Conservation (phyloP, 2,113 vertebrate genomes). For the Percopsis transmontana region DNA sequence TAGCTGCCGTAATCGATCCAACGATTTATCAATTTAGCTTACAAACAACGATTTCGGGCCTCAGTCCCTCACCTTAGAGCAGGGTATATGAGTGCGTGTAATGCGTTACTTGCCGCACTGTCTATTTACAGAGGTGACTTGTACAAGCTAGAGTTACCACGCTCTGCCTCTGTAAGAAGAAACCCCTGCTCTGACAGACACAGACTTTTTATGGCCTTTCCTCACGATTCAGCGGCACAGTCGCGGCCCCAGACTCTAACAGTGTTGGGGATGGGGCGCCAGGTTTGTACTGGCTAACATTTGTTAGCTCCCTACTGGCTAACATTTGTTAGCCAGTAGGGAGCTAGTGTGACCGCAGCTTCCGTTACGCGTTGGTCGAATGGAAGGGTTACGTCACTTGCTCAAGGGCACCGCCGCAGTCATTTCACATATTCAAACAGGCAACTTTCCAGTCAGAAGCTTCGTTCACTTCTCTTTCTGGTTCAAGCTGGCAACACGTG, state of each 20-base stretch:
- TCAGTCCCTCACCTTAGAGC: slow-evolving; percentile 32
- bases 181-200: slow-evolving; percentile 51
- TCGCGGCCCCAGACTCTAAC: no score
- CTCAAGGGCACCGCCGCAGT: slow-evolving; percentile 1
- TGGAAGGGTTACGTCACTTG: neutral
- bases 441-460: neutral
- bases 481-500: no score
- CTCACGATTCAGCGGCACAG: neutral
- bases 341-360: no score
- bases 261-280: no score
- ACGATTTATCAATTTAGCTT: no score
- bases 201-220: slow-evolving; percentile 33
- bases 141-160: slow-evolving; percentile 47
- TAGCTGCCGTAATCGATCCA: no score
- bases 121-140: slow-evolving; percentile 71
- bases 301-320: no score
- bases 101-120: slow-evolving; percentile 49
- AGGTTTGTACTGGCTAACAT: no score
- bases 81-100: slow-evolving; percentile 15
- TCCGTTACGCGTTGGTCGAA: neutral
- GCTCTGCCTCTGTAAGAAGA: slow-evolving; percentile 67
- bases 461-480: neutral
- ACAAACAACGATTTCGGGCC: neutral
- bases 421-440: neutral
- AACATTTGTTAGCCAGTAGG: no score